Evolutionary conservation across 2,113 vertebrate genomes (phyloP).

Genomic region (Myrmophylax atrothorax): DNA sequence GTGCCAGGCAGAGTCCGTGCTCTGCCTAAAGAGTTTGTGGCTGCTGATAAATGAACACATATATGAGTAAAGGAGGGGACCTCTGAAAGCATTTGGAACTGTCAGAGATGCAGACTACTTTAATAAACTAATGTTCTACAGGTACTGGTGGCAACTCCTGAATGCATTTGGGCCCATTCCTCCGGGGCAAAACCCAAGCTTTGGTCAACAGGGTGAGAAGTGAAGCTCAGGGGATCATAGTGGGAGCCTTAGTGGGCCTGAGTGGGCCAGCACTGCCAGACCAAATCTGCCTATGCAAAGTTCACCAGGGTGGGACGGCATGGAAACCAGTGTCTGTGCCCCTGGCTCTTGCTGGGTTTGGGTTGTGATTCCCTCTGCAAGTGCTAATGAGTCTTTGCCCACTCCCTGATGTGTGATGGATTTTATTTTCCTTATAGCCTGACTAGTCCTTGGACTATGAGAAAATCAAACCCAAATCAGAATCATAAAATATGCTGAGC

Average conservation of each 20-base stretch:
- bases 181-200: neutral
- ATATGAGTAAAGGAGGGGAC: neutral
- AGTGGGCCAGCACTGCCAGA: neutral
- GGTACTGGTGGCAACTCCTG: neutral
- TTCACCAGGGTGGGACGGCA: accelerated
- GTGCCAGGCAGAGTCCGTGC: neutral
- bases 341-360: neutral
- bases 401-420: neutral
- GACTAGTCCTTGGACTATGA: neutral
- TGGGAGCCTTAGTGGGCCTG: neutral
- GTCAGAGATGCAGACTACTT: neutral
- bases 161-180: neutral
- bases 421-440: neutral
- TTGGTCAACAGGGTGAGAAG: neutral
- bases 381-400: neutral
- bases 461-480: neutral
- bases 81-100: neutral
- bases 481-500: no score
- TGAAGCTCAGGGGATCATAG: neutral
- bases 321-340: neutral
- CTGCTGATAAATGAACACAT: neutral
- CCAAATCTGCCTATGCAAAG: accelerated
- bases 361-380: neutral
- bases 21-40: neutral
- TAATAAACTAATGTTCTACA: neutral